A percentile compares a stretch with the other conserved stretches of the same genome.
These are phyloP conservation scores for Stomorhina lunata DNA, from an alignment of 2,888 invertebrate species.

Conservation along the genomic window DNA sequence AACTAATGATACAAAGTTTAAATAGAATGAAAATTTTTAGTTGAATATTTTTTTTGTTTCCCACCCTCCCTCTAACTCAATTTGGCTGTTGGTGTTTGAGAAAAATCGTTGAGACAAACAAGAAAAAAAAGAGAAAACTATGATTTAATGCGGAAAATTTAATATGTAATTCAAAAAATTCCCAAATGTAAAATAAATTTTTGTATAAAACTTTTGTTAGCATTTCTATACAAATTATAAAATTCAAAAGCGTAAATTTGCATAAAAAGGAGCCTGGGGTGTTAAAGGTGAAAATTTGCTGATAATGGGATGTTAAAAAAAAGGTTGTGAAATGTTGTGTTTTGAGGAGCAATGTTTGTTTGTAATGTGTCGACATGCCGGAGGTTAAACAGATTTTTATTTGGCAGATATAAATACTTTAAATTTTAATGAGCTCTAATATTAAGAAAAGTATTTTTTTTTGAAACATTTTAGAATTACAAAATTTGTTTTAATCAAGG, in stretches of 20 bases:
- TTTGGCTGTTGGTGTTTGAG: neutral
- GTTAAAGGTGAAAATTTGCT: neutral
- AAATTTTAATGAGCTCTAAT: no score
- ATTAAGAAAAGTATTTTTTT: no score
- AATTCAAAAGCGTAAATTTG: neutral
- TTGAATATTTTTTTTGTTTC: neutral
- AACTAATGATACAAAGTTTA: constrained; percentile 48
- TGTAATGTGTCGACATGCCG: no score
- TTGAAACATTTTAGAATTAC: no score
- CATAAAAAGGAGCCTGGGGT: no score
- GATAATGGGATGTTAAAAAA: neutral
- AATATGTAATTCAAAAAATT: constrained; percentile 6
- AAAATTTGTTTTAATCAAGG: no score
- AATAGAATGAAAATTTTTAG: constrained; percentile 5
- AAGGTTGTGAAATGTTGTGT: no score
- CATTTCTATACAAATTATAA: neutral
- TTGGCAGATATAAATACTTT: no score
- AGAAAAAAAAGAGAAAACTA: neutral
- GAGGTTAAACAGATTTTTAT: no score
- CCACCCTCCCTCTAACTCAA: neutral
- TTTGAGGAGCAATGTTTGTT: no score
- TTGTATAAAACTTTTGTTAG: neutral
- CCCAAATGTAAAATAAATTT: constrained; percentile 36
- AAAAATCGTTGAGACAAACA: neutral
- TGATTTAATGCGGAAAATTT: neutral